A percentile compares a stretch with the other conserved stretches of the same genome.
phyloP scores from a whole-genome alignment of 2,113 vertebrate genomes.

The Shinisaurus crocodilurus region DNA sequence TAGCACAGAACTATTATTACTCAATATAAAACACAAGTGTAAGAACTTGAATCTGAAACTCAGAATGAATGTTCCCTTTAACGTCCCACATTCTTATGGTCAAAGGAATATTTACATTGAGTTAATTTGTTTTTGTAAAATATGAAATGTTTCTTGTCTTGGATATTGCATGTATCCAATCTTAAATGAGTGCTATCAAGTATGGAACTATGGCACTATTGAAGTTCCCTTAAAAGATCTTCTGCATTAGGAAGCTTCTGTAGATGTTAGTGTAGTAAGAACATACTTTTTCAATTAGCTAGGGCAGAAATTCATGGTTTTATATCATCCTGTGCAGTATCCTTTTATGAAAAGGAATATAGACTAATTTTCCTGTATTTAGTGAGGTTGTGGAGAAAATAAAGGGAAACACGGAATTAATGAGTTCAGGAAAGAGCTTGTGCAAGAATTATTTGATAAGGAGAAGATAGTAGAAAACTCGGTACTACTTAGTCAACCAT shows the following conservation, averaged over 20 bases:
- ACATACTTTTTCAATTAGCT: neutral
- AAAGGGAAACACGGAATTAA: no score
- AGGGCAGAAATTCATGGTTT: neutral
- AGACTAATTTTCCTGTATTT: neutral
- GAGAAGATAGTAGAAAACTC: no score
- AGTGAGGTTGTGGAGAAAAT: neutral
- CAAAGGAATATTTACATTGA: neutral
- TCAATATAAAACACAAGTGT: neutral
- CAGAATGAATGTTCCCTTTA: neutral
- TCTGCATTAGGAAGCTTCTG: neutral
- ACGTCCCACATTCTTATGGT: neutral
- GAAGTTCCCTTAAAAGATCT: neutral
- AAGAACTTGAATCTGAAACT: neutral
- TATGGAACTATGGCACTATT: neutral
- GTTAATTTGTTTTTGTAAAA: neutral
- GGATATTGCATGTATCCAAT: neutral
- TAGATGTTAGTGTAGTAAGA: neutral
- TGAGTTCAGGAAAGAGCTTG: no score
- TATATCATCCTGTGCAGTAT: neutral
- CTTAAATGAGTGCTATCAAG: neutral
- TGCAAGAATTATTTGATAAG: no score
- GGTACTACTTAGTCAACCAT: no score
- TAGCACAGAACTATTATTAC: neutral
- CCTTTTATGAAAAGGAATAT: neutral
- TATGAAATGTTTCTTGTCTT: neutral